A percentile compares a stretch with the other conserved stretches of the same genome.
Evolutionary conservation across 2,888 invertebrate species (phyloP).

Genomic region (Sylvicola cinctus): DNA sequence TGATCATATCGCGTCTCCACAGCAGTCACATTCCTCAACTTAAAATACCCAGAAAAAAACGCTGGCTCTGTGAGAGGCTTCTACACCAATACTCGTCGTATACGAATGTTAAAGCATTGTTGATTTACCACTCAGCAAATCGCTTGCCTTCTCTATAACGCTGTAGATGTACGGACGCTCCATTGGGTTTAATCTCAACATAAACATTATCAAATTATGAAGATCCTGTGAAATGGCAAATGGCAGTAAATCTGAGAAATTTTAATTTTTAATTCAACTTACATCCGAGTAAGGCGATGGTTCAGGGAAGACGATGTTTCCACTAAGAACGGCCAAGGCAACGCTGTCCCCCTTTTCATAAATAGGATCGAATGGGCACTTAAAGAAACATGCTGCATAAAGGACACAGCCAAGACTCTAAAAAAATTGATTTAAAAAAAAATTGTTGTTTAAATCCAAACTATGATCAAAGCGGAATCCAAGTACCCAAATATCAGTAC

Average conservation of each 20-base stretch:
- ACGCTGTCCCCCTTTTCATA: constrained; percentile 75
- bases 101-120: constrained; percentile 1
- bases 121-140: constrained; percentile 16
- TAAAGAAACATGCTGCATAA: constrained; percentile 67
- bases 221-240: constrained; percentile 29
- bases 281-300: constrained; percentile 38
- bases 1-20: too few relatives aligned
- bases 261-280: constrained; percentile 10
- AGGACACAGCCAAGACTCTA: constrained; percentile 70
- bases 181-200: constrained; percentile 53
- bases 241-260: background rate
- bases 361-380: constrained; percentile 66
- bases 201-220: constrained; percentile 43
- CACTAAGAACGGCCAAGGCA: constrained; percentile 62
- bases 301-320: constrained; percentile 49
- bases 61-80: too few relatives aligned
- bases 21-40: too few relatives aligned
- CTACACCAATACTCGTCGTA: too few relatives aligned
- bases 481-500: constrained; percentile 60
- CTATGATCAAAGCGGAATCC: constrained; percentile 13
- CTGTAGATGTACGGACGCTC: constrained; percentile 58
- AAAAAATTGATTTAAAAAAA: constrained; percentile 13
- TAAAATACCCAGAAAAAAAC: too few relatives aligned
- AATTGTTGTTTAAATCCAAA: background rate
- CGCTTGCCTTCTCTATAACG: constrained; percentile 39